phyloP scores from a whole-genome alignment of 1,140 invertebrate genomes.

The Maconellicoccus hirsutus region DNA sequence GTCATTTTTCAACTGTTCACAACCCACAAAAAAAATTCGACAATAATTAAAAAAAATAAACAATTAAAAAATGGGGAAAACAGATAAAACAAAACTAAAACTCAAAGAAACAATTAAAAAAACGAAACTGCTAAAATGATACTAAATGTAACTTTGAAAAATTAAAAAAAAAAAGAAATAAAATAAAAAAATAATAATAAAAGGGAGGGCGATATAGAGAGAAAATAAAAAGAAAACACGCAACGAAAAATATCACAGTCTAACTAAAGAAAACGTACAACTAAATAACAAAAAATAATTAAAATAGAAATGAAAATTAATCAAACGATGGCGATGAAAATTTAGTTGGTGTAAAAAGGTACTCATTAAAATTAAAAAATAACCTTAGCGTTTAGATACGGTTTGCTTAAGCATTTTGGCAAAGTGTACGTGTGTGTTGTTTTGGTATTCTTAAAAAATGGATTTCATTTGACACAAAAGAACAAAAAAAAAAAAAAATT shows the following conservation, averaged over 20 bases:
- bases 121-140: slow-evolving; percentile 1
- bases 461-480: too few relatives aligned
- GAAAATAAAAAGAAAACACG: slow-evolving; percentile 18
- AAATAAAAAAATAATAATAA: neutral
- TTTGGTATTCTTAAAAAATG: neutral
- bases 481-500: too few relatives aligned
- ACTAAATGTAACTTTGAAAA: slow-evolving; percentile 8
- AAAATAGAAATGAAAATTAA: slow-evolving; percentile 15
- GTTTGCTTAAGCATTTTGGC: neutral
- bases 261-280: slow-evolving; percentile 13
- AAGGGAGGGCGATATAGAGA: neutral
- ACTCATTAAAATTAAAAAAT: neutral
- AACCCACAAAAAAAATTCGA: too few relatives aligned
- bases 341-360: neutral
- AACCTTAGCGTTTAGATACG: neutral
- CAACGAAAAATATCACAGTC: slow-evolving; percentile 21
- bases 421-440: neutral
- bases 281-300: slow-evolving; percentile 15
- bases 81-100: slow-evolving; percentile 12
- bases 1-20: too few relatives aligned
- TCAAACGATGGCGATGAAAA: neutral
- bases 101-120: neutral
- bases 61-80: too few relatives aligned
- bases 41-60: neutral
- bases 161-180: slow-evolving; percentile 6